A percentile compares a stretch with the other conserved stretches of the same genome.
Evolutionary conservation across 1,140 invertebrate genomes (phyloP).

Genomic region (Akabosia matsudoensis): DNA sequence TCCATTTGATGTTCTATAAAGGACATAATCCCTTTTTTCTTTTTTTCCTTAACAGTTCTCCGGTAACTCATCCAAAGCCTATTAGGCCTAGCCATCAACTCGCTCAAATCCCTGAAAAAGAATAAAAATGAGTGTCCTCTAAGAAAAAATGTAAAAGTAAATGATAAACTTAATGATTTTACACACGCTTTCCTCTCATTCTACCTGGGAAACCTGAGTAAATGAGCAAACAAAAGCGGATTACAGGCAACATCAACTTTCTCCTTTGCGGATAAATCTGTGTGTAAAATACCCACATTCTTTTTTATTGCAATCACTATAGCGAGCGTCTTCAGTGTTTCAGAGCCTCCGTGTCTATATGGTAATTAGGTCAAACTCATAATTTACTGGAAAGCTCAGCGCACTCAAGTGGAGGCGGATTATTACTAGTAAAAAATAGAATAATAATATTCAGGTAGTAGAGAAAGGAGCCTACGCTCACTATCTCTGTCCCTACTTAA

Average conservation of each 20-base stretch:
- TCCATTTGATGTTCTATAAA: background rate
- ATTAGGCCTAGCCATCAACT: too few species aligned
- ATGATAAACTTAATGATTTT: background rate
- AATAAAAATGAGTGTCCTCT: background rate
- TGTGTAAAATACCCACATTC: background rate
- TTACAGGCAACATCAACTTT: conserved; percentile 2
- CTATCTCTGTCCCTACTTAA: background rate
- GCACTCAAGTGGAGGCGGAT: background rate
- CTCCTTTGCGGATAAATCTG: background rate
- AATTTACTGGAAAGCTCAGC: background rate
- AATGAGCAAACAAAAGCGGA: conserved; percentile 9
- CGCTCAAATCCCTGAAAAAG: background rate
- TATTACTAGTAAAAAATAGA: background rate
- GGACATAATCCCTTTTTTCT: background rate
- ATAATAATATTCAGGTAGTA: background rate
- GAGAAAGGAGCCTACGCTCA: background rate
- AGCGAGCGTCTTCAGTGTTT: too few species aligned
- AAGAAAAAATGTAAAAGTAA: background rate
- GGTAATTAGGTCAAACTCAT: conserved; percentile 20
- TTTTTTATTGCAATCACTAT: background rate
- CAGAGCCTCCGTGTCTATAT: background rate
- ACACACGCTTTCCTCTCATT: background rate
- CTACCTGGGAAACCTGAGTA: background rate
- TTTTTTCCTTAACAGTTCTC: background rate
- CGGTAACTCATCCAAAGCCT: background rate